These are phyloP conservation scores for Agapornis canus DNA, from an alignment of 2,797 vertebrate species.

Conservation along the genomic window DNA sequence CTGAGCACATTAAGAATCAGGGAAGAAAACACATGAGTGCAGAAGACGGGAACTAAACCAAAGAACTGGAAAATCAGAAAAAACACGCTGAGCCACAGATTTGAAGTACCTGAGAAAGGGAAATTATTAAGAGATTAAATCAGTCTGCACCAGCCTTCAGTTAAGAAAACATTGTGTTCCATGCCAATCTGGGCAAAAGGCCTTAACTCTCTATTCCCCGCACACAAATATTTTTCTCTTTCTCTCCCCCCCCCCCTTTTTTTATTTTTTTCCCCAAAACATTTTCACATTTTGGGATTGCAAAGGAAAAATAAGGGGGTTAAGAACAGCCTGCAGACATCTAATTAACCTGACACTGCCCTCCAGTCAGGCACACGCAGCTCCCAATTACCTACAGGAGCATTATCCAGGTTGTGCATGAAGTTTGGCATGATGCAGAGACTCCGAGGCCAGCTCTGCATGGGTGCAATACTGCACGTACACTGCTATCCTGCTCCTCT, in stretches of 20 bases:
- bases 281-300: neutral
- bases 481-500: neutral
- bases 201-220: neutral
- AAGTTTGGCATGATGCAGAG: neutral
- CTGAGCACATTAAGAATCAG: conserved; percentile 45
- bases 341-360: conserved; percentile 36
- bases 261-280: neutral
- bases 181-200: neutral
- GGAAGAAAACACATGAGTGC: conserved; percentile 6
- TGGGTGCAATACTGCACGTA: neutral
- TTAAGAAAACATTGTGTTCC: conserved; percentile 30
- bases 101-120: conserved; percentile 42
- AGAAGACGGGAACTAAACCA: conserved; percentile 44
- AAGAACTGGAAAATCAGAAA: conserved; percentile 35
- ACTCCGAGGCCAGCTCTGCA: neutral
- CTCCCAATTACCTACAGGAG: conserved; percentile 21
- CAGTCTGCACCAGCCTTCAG: neutral
- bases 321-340: conserved; percentile 22
- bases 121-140: conserved; percentile 43
- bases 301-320: neutral
- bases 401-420: neutral
- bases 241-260: no score
- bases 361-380: neutral
- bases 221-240: neutral
- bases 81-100: conserved; percentile 28